A percentile compares a stretch with the other conserved stretches of the same genome.
Evolutionary conservation across 2,797 vertebrate genomes (phyloP).

Genomic region (Malurus leucopterus): DNA sequence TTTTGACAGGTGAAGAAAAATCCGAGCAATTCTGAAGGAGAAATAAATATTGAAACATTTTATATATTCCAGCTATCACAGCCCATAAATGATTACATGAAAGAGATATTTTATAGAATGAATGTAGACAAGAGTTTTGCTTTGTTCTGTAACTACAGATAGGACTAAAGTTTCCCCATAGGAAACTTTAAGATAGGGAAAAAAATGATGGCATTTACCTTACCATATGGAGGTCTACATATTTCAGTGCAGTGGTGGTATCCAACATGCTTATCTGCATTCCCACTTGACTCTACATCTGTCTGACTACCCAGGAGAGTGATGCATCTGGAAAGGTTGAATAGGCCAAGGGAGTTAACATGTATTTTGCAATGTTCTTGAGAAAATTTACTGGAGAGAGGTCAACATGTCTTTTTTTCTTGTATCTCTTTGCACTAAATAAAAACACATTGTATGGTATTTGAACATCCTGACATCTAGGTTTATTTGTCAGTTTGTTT

Average conservation of each 20-base stretch:
- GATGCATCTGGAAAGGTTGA: conserved; percentile 69
- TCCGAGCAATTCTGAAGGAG: neutral
- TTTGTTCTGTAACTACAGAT: neutral
- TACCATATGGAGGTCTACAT: neutral
- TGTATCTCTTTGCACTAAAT: neutral
- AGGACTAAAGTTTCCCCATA: neutral
- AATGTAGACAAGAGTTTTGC: neutral
- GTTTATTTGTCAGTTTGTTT: neutral
- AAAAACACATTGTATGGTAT: neutral
- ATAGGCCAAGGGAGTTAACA: conserved; percentile 30
- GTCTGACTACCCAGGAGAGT: conserved; percentile 23
- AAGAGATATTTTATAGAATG: neutral
- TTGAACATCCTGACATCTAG: neutral
- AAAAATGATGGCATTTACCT: neutral
- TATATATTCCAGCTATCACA: neutral
- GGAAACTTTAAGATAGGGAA: neutral
- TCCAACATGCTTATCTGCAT: conserved; percentile 20
- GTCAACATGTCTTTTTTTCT: neutral
- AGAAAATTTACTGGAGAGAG: conserved; percentile 39
- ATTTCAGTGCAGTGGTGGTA: neutral
- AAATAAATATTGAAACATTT: neutral
- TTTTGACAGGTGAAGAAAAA: neutral
- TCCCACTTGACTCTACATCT: conserved; percentile 35
- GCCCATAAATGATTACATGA: neutral
- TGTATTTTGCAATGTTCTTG: conserved; percentile 38